These are phyloP conservation scores for Monomorium pharaonis DNA, from an alignment of 1,140 invertebrate genomes.

Conservation along the genomic window DNA sequence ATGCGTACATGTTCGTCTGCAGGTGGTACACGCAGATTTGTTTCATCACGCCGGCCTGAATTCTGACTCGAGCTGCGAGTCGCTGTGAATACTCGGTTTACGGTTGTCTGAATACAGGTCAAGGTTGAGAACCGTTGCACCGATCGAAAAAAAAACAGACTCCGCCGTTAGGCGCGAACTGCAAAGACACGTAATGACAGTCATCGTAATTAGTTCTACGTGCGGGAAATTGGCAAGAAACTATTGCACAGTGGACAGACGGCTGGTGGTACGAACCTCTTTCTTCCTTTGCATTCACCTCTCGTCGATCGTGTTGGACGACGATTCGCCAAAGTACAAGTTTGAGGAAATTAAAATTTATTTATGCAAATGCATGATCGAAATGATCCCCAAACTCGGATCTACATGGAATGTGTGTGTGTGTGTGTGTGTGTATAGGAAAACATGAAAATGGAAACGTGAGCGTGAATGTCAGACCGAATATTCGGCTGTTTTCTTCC, in stretches of 20 bases:
- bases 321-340: background rate
- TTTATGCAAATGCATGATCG: conserved; percentile 45
- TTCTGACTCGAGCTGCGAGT: conserved; percentile 52
- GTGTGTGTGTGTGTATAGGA: background rate
- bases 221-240: conserved; percentile 15
- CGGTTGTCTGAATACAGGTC: conserved; percentile 74
- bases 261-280: too few relatives aligned
- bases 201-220: background rate
- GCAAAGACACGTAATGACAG: background rate
- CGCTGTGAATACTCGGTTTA: conserved; percentile 72
- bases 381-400: background rate
- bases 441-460: conserved; percentile 19
- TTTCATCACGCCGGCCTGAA: conserved; percentile 53
- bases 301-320: background rate
- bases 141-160: conserved; percentile 13
- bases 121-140: conserved; percentile 78
- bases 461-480: background rate
- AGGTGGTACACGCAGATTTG: conserved; percentile 37
- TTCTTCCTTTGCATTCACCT: background rate
- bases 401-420: too few relatives aligned
- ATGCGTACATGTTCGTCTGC: background rate
- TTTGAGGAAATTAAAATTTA: conserved; percentile 45
- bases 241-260: background rate
- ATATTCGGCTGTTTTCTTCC: background rate
- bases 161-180: background rate